Conservation (phyloP, 2,888 invertebrate genomes). For the Caprella mutica region DNA sequence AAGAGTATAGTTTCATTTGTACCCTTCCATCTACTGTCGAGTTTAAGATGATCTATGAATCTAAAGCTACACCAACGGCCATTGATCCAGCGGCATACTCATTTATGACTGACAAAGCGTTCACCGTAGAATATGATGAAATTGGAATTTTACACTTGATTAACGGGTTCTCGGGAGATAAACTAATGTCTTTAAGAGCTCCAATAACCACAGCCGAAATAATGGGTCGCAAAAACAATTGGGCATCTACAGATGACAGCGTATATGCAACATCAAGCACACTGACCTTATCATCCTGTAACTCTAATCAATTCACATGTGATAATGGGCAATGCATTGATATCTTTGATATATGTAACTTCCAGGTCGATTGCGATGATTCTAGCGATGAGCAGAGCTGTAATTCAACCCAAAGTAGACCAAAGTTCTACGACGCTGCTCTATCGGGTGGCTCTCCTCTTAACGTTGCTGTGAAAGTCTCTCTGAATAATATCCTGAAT, state of each 20-base stretch:
- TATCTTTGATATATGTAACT: background rate
- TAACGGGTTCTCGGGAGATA: background rate
- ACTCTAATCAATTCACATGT: background rate
- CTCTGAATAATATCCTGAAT: too few relatives aligned
- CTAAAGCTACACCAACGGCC: too few relatives aligned
- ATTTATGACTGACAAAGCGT: background rate
- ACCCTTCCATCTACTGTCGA: too few relatives aligned
- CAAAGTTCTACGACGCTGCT: background rate
- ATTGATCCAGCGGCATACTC: too few relatives aligned
- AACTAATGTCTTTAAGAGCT: background rate
- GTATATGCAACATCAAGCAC: too few relatives aligned
- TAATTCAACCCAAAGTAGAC: slow-evolving; percentile 1
- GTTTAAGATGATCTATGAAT: too few relatives aligned
- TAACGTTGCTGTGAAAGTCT: too few relatives aligned
- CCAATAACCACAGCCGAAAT: background rate
- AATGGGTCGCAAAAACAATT: background rate
- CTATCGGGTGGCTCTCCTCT: too few relatives aligned
- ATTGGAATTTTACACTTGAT: background rate
- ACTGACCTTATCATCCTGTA: slow-evolving; percentile 3
- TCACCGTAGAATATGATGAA: background rate
- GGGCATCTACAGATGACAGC: background rate
- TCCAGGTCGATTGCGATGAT: background rate
- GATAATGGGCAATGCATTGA: background rate
- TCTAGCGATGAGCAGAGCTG: slow-evolving; percentile 1
- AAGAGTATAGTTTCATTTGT: too few relatives aligned